These are phyloP conservation scores for Trachymyrmex septentrionalis DNA, from an alignment of 1,140 invertebrate genomes.

Conservation along the genomic window DNA sequence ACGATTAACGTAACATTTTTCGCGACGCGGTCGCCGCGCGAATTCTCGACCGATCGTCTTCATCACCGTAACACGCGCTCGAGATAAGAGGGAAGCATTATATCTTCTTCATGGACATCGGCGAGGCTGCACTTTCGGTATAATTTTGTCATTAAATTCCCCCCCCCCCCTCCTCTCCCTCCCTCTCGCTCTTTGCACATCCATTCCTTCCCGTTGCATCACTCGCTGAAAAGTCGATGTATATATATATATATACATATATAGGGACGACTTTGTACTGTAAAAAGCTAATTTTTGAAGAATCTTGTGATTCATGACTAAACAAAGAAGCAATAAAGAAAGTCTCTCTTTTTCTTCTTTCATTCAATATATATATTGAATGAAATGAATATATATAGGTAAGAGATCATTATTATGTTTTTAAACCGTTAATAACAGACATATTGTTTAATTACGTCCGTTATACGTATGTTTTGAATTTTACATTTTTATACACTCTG, in stretches of 20 bases:
- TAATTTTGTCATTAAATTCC: conserved; percentile 81
- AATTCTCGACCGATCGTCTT: conserved; percentile 50
- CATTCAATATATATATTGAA: not conserved
- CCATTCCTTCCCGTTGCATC: not conserved
- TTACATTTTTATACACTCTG: not conserved
- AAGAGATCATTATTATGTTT: not conserved
- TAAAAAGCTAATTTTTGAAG: not conserved
- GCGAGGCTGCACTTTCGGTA: conserved; percentile 72
- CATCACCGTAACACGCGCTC: conserved; percentile 60
- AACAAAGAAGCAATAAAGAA: not conserved
- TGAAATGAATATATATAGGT: too few relatives aligned
- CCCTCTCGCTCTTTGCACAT: not conserved
- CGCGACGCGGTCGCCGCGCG: conserved; percentile 22
- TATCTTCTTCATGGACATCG: conserved; percentile 70
- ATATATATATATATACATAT: too few relatives aligned
- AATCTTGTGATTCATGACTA: not conserved
- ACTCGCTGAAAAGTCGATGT: conserved; percentile 21
- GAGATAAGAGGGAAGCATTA: conserved; percentile 69
- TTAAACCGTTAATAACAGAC: not conserved
- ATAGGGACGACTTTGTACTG: not conserved
- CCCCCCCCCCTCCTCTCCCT: conserved; percentile 6
- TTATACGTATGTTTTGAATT: not conserved
- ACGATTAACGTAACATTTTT: conserved; percentile 52
- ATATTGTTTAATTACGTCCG: not conserved
- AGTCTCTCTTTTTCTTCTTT: conserved; percentile 7